Evolutionary conservation across 37 sponge, comb jelly and placozoan genomes (phyloP), one percentile per base, ranked within the genome.

Genomic region (Spongilla lacustris): DNA sequence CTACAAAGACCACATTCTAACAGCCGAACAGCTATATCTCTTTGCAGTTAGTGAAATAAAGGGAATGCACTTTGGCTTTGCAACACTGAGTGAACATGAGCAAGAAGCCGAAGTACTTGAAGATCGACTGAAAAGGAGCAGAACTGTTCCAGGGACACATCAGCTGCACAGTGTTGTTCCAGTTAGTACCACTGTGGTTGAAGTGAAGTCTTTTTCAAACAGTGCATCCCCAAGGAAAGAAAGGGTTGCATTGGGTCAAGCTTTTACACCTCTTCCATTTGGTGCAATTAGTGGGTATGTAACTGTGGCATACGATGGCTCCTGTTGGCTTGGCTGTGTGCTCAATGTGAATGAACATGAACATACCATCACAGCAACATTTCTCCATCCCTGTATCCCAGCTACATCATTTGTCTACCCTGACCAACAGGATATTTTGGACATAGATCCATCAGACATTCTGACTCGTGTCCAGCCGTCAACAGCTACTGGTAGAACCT

Each of bases 281-380:
- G 79, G 83, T 14, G 41, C 33, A 21, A 77, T 88, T 68, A 27
- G 22, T 49, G 81, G 88, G 23, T 88, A 46, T 69, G 89, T 88
- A 28, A 82, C 80, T 24, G 75, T 77, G 36, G 36, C 77, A 22
- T 75, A 68, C 68, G 70, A 82, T 68, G 73, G 31, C 23, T 24
- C 84, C 68, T 89, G 90, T 84, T 84, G 75, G 84, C 22, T 89
- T 26, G 90, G 67, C n/a, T 89, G 75, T 74, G 85, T 89, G 67
- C 69, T 84, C 50, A 37, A 84, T 41, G 41, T 41, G 41, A 41
- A 41, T 41, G 41, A 41, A 41, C 41, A 41, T 41, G 41, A 41
- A 41, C 41, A n/a, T 29, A 36, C 37, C 49, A 85, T 84, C 9
- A 89, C 30, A 79, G 31, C 84, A 27, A 84, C 68, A n/a, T 84